A percentile compares a stretch with the other conserved stretches of the same genome.
Conservation (phyloP, 53 echinoderm and acorn worm species). For the Arbacia lixula region DNA sequence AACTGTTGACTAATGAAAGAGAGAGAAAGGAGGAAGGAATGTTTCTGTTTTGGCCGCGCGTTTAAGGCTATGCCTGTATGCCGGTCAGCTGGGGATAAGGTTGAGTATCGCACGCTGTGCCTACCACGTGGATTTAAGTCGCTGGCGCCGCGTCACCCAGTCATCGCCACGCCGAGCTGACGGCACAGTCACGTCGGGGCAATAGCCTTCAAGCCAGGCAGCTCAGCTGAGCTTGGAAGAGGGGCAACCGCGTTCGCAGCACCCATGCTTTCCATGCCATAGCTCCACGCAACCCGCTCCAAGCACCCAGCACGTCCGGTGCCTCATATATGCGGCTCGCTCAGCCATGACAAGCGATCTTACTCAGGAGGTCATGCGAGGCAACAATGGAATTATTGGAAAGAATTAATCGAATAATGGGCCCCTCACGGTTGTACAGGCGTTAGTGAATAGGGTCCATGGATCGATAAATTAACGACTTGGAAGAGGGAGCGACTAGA, state of each 20-base stretch:
- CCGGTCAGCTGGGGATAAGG: not conserved
- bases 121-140: slow-evolving; percentile 8
- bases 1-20: no score
- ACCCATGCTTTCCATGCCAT: no score
- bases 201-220: not conserved
- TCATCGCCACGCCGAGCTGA: slow-evolving; percentile 49
- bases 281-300: no score
- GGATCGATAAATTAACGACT: slow-evolving; percentile 7
- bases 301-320: not conserved
- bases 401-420: slow-evolving; percentile 13
- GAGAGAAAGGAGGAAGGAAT: no score
- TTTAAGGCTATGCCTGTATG: no score
- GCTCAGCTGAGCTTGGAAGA: no score
- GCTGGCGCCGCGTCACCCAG: slow-evolving; percentile 28
- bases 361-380: slow-evolving; percentile 28
- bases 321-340: slow-evolving; percentile 19
- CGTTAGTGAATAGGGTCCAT: slow-evolving; percentile 2
- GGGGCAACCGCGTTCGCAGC: no score
- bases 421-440: slow-evolving; percentile 6
- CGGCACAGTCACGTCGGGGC: slow-evolving; percentile 17
- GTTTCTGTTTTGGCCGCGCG: no score
- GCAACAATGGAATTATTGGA: slow-evolving; percentile 23
- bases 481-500: slow-evolving; percentile 7
- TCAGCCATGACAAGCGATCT: slow-evolving; percentile 14
- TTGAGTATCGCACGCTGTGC: not conserved